Evolutionary conservation across 2,797 vertebrate genomes (phyloP).

Genomic region (Micrastur ruficollis): DNA sequence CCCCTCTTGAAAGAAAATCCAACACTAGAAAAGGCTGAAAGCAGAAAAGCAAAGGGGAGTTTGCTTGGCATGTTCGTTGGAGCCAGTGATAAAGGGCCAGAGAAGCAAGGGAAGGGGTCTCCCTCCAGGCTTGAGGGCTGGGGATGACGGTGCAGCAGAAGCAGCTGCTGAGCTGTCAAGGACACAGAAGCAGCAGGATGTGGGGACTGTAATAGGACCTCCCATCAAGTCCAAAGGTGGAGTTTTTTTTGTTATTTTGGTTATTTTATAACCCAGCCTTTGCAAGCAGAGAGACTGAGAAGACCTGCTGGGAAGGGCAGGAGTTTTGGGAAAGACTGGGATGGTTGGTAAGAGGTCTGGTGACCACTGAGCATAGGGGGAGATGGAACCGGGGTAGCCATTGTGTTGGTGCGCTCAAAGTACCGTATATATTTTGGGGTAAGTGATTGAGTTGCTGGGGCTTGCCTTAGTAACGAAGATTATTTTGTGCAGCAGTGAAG

Average conservation of each 20-base stretch:
- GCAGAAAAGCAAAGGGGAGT: background rate
- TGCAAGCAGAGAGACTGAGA: background rate
- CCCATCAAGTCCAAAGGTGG: background rate
- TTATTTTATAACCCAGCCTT: background rate
- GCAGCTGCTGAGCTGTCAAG: background rate
- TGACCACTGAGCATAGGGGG: background rate
- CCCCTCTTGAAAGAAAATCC: background rate
- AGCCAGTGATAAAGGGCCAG: background rate
- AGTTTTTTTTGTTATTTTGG: background rate
- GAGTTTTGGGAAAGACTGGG: background rate
- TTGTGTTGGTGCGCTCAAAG: background rate
- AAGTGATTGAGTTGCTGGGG: background rate
- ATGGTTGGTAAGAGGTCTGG: background rate
- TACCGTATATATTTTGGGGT: background rate
- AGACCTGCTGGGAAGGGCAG: background rate
- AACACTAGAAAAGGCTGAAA: background rate
- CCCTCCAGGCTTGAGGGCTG: background rate
- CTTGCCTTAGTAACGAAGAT: background rate
- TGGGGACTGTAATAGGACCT: background rate
- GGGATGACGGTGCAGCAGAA: background rate
- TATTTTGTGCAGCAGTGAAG: background rate
- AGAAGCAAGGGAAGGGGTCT: background rate
- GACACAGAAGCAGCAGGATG: background rate
- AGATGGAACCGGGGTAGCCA: rapidly evolving
- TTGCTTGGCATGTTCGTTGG: background rate